Base-by-base conservation (phyloP, 2,797 vertebrate genomes). In the Onychomys leucogaster region DNA sequence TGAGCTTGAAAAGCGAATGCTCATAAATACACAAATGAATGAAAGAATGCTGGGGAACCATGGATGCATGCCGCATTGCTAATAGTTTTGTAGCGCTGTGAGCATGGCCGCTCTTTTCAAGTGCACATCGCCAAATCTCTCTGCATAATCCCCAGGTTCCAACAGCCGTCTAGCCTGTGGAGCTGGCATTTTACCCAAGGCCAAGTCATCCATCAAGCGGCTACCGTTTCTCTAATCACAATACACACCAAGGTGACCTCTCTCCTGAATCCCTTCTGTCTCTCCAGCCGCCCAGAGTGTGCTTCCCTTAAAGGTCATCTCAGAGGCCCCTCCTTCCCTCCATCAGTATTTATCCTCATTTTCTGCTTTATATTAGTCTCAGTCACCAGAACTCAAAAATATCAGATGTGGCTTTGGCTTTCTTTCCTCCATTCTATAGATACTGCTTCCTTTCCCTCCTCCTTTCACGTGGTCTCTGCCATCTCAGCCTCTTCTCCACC, bases 321-420 rank as follows among this genome's bases (percentile, higher is more conserved):
- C 78, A 21, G 69, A 52, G 10, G 27, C 49, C 5, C 52, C 5
- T 69, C 78, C 21, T 73, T 46, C 11, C n/a, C 49, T 21, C 65
- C 52, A 76, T 82, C 29, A 10, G 13, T 67, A 95, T 84, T 83
- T 84, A n/a, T 52, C 29, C 78, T 85, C 19, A 25, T 82, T 75
- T 94, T 89, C 85, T 81, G 16, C 55, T 69, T 78, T 95, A 77
- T 59, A 41, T 88, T 63, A n/a, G n/a, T 69, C 29, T 91, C 43
- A 49, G n/a, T 73, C 41, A 73, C 8, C 41, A 46, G 80, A 71
- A 6, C 63, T 94, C 76, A 52, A 87, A 90, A 71, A 10, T 46
- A 87, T 73, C 80, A 88, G 37, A 9, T 59, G 29, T 12, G 75
- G 61, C 2, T 61, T 92, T 63, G 55, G 6, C 63, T 95, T 96